Evolutionary conservation across 2,888 invertebrate species (phyloP), one percentile per base, ranked within the genome.

Genomic region (Acheta domesticus): DNA sequence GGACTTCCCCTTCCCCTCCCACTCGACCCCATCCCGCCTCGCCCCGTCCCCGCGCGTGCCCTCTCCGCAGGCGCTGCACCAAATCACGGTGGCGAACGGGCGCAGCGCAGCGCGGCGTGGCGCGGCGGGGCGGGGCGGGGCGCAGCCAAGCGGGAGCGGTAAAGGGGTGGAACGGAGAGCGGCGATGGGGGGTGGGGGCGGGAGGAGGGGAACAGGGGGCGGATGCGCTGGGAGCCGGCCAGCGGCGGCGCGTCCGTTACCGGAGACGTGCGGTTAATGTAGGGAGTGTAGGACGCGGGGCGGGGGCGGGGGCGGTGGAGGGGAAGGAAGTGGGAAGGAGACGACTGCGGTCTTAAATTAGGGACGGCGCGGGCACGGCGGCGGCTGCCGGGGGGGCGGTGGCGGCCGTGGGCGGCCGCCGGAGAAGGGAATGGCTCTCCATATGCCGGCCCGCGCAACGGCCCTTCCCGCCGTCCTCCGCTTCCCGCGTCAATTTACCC

Each of bases 191-290:
- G 2, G 1, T 1, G 14, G 14, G 62, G 3, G 11, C 62, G n/a
- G 62, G 36, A 36, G 62, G 62, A 4, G 62, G 62, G 62, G 62
- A 19, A n/a, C n/a, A n/a, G 16, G n/a, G n/a, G 62, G 62, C 62
- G 62, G 62, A 62, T 62, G 62, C n/a, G 62, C n/a, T 62, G 62
- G 62, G 62, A 62, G 62, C 62, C 19, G 62, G 62, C 62, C 62
- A 62, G 62, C 62, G 62, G 12, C 62, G 62, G 62, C 62, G 62
- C 62, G 62, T 62, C 62, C 62, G 62, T 62, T 62, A 62, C 62
- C 62, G 62, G 62, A 62, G 62, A 62, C 19, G 62, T 62, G 62
- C 62, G 62, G 62, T 62, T 62, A 62, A 62, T 62, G 62, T n/a
- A 62, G 62, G 62, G 16, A 62, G 62, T 11, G 62, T 62, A 62